Evolutionary conservation across 2,797 vertebrate species (phyloP), one percentile per base, ranked within the genome.

Genomic region (Alectoris magna): DNA sequence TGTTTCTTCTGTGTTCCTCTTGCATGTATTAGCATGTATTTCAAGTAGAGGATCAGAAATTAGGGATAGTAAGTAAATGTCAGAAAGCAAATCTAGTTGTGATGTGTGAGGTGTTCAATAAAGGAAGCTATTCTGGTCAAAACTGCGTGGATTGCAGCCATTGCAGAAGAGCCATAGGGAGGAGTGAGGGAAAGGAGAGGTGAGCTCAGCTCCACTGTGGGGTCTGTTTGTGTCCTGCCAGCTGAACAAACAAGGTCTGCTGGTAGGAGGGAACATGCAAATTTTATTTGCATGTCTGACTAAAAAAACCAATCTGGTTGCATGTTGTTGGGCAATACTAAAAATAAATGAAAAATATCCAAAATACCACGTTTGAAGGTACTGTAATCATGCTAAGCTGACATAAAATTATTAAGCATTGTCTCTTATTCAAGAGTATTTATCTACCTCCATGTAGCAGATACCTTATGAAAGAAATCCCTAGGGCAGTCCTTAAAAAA

Each of bases 91-190:
- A 38, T 60, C 67, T 62, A 38, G 4, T 81, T 18, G 34, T 66
- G 18, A 7, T 36, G 10, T 74, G 7, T 0, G 0, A 76, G 34
- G 7, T 0, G 0, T 56, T 60, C 2, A 29, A n/a, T 53, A 63
- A 88, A 36, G 6, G 38, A 53, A 93, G 38, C 17, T 79, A 16
- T 73, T 44, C 26, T 88, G 34, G 11, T 21, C 22, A 55, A 87
- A 53, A 13, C 21, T 46, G 49, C 0, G 0, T 1, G 0, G 27
- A 75, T 10, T 0, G 0, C 1, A 2, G 58, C 31, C 9, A 1
- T 0, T 34, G 17, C 63, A 34, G 71, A 36, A 74, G 29, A 87
- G 29, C 10, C 27, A 6, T 22, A 67, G 31, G 4, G 39, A 8
- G 14, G 86, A 56, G 14, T 66, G 44, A 58, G 51, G 31, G 48